Evolutionary conservation across 2,888 invertebrate genomes (phyloP), one percentile per base, ranked within the genome.

Genomic region (Ctenicera cuprea): DNA sequence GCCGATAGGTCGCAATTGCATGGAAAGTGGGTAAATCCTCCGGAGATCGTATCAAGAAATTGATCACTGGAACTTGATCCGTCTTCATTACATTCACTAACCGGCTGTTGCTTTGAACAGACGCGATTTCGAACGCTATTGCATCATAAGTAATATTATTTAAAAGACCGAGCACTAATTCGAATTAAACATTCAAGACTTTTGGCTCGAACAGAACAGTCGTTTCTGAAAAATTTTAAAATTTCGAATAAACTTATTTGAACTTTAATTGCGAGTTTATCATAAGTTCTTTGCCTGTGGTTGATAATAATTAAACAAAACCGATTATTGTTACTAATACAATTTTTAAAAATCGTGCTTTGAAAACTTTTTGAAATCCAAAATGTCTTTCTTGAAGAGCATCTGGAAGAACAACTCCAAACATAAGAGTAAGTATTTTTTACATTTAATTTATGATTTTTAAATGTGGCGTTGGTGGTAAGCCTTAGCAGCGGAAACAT

Each of bases 381-480:
- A 79, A 77, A 91, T 92, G 86, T 91, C 90, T 57, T 89, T 92
- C 77, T 86, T 92, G 79, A 88, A 91, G 83, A 91, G 90, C 85
- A 90, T 92, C 85, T 92, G 91, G 92, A 92, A 89, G 81, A 91
- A 88, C 79, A 91, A 90, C 85, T 91, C 92, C 14, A 92, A 91
- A 81, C 92, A 92, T 81, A 91, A 91, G 89, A 92, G 92, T 92
- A 83, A 92, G 92, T 90, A 75, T 14, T 26, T 18, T 48, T 69
- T 66, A n/a, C n/a, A n/a, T n/a, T n/a, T n/a, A n/a, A 22, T 61
- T 77, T 66, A 74, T 65, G 71, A 52, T 76, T 61, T 74, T 69
- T 48, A 57, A 33, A 62, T 33, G 33, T 33, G 33, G 33, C 5
- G 9, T 9, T 9, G 33, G 33, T 50, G 20, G 45, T 33, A 33